A percentile compares a stretch with the other conserved stretches of the same genome.
phyloP scores from a whole-genome alignment of 2,888 invertebrate species.

The Pterobdella sp. region DNA sequence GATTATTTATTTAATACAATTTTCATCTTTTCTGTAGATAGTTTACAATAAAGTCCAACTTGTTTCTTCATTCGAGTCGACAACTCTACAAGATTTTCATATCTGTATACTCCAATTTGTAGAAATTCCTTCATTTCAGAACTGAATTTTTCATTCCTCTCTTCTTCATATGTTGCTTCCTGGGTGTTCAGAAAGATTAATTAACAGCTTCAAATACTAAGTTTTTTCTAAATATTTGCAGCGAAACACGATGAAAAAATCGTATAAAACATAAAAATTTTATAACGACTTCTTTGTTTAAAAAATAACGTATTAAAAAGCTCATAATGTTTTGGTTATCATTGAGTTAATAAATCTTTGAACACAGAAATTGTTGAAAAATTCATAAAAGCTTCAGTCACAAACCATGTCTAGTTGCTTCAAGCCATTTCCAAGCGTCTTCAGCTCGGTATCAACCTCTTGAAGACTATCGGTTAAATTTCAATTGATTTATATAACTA shows the following conservation, averaged over 20 bases:
- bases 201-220: too few species aligned
- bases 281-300: too few species aligned
- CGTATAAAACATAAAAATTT: too few species aligned
- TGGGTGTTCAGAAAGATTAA: too few species aligned
- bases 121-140: slow-evolving; percentile 85
- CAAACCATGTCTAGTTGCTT: slow-evolving; percentile 67
- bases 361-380: too few species aligned
- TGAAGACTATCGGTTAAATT: slow-evolving; percentile 64
- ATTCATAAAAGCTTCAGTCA: background rate
- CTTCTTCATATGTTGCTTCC: slow-evolving; percentile 82
- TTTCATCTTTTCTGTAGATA: background rate
- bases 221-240: too few species aligned
- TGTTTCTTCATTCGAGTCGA: slow-evolving; percentile 88
- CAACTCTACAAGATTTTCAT: slow-evolving; percentile 82
- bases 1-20: background rate
- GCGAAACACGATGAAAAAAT: too few species aligned
- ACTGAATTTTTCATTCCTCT: slow-evolving; percentile 60
- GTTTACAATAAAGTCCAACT: slow-evolving; percentile 47
- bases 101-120: slow-evolving; percentile 79
- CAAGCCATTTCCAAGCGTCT: slow-evolving; percentile 70
- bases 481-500: too few species aligned
- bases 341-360: too few species aligned
- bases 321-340: too few species aligned
- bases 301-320: too few species aligned
- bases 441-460: slow-evolving; percentile 83